Percentiles rank a stretch among this genome's conserved stretches.
phyloP scores from a whole-genome alignment of 2,888 invertebrate species.

The Lacanobia oleracea region DNA sequence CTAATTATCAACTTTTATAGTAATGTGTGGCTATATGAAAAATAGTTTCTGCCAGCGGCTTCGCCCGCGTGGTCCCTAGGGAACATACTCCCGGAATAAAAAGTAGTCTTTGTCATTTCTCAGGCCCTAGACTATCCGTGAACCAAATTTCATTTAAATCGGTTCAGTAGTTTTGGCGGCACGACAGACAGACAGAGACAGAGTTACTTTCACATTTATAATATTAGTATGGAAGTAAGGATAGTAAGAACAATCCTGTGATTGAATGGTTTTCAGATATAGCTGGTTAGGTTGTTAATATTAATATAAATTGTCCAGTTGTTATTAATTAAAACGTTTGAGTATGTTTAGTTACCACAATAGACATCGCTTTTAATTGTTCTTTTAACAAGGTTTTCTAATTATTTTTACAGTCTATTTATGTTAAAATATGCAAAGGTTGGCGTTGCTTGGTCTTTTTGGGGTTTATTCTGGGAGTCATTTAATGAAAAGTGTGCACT shows the following conservation, averaged over 20 bases:
- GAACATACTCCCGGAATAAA: no score
- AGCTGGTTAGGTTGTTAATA: not conserved
- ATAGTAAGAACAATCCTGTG: not conserved
- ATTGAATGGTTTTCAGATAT: not conserved
- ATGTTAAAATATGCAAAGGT: not conserved
- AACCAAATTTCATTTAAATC: no score
- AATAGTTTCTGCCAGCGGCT: no score
- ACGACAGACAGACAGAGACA: no score
- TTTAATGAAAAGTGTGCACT: not conserved
- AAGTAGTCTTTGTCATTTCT: no score
- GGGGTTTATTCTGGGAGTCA: not conserved
- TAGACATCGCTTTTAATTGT: conserved; percentile 5
- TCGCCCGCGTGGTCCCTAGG: no score
- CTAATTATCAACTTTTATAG: not conserved
- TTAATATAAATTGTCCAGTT: conserved; percentile 2
- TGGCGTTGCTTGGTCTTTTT: not conserved
- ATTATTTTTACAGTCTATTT: not conserved
- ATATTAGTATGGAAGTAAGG: no score
- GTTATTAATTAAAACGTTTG: conserved; percentile 9
- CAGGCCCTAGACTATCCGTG: no score
- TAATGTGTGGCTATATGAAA: conserved; percentile 1
- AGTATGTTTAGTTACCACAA: conserved; percentile 22
- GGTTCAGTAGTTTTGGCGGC: no score
- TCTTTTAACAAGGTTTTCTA: conserved; percentile 16
- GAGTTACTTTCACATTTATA: no score